A percentile compares a stretch with the other conserved stretches of the same genome.
Conservation (phyloP, 2,797 vertebrate species). For the Ctenopoma kingsleyae region DNA sequence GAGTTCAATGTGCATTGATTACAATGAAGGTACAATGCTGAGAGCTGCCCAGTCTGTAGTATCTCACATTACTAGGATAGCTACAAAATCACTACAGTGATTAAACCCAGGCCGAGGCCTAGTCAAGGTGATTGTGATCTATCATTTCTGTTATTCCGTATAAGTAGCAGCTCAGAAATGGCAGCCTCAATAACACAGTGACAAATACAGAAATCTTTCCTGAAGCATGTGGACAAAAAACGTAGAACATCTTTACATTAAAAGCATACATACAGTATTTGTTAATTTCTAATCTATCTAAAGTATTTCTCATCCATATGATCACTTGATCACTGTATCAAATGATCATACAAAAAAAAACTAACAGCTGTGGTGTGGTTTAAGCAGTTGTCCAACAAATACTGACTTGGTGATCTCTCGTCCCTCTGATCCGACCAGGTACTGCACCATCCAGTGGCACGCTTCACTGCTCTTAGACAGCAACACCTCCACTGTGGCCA, state of each 20-base stretch:
- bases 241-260: neutral
- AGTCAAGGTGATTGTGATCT: neutral
- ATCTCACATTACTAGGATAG: slow-evolving; percentile 45
- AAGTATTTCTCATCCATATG: neutral
- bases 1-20: slow-evolving; percentile 48
- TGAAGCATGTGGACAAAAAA: neutral
- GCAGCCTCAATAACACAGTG: neutral
- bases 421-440: slow-evolving; percentile 93
- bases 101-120: slow-evolving; percentile 5
- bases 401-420: slow-evolving; percentile 94
- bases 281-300: no score
- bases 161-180: neutral
- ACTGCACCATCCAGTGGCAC: slow-evolving; percentile 97
- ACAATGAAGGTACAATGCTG: slow-evolving; percentile 19
- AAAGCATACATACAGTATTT: no score
- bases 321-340: neutral
- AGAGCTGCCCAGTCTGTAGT: slow-evolving; percentile 42
- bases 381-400: neutral
- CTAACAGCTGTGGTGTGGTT: neutral
- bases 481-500: slow-evolving; percentile 95
- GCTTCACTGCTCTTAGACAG: slow-evolving; percentile 96
- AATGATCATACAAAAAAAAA: no score
- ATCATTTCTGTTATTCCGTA: neutral
- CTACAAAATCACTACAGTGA: slow-evolving; percentile 58
- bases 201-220: neutral